Evolutionary conservation across 1,140 invertebrate species (phyloP), one percentile per base, ranked within the genome.

Genomic region (Thrips palmi): DNA sequence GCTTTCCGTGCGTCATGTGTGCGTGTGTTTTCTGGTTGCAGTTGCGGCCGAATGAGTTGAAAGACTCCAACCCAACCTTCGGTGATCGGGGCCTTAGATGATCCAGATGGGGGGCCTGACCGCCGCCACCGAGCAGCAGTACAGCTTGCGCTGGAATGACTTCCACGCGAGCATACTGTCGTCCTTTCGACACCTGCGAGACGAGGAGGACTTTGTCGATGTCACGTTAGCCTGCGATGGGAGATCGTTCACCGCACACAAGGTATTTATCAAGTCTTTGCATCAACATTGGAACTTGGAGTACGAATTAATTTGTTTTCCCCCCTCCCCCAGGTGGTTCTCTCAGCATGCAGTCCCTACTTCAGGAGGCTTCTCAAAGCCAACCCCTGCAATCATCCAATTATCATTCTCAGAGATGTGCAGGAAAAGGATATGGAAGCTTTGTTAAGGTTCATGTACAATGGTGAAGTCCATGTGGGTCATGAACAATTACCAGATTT

Each of bases 371-470:
- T 92, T 44, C 68, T 92, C 49, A 88, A 87, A 66, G 80, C 81
- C 18, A 91, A 91, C 60, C 86, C 86, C 44, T 92, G 85, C 59
- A 81, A 87, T 54, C 86, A 92, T 59, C 87, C 86, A 14, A 91
- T 92, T 50, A 79, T 93, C 43, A 91, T 91, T 48, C 61, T 92
- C 33, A 70, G 83, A 51, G 86, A 91, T 57, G 81, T 92, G 2
- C 71, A 77, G 39, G 74, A 83, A 50, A 72, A 82, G 49, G 85
- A 89, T 51, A 83, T 91, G 65, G 83, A 89, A 55, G 85, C 82
- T 46, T 64, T 93, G 43, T 64, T 93, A 49, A 76, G 73, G 55
- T 92, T 92, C 62, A 91, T 92, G 84, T 93, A 92, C 58, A 81
- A 87, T 58, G 86, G 86, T 28, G 86, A 92, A 62, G 86, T 93